Evolutionary conservation across 2,113 vertebrate genomes (phyloP).

Genomic region (Myrmecophaga tridactyla): DNA sequence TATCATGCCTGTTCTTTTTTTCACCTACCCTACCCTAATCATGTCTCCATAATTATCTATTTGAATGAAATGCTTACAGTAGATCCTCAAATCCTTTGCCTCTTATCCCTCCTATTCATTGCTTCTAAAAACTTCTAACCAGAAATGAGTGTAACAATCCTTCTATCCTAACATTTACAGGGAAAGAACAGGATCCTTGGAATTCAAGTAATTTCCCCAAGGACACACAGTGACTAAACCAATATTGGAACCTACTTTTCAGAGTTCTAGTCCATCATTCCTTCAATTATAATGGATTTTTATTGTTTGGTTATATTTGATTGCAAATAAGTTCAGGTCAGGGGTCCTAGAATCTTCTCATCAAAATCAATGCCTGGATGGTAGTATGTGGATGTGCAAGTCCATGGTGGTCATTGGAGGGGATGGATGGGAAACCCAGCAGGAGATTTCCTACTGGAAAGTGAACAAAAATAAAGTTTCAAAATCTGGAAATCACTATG

Average conservation of each 20-base stretch:
- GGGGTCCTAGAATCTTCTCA: neutral
- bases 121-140: neutral
- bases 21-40: neutral
- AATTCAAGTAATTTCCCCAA: neutral
- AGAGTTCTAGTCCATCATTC: neutral
- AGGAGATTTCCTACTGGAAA: neutral
- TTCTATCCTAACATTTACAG: neutral
- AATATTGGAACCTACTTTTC: neutral
- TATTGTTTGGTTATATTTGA: neutral
- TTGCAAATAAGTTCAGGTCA: neutral
- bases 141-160: neutral
- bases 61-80: neutral
- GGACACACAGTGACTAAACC: neutral
- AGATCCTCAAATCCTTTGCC: neutral
- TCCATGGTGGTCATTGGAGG: neutral
- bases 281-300: neutral
- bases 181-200: neutral
- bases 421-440: neutral
- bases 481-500: neutral
- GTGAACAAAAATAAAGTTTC: neutral
- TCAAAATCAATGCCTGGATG: neutral
- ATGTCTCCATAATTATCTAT: neutral
- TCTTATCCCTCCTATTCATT: neutral
- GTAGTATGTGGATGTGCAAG: neutral
- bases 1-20: neutral